Conservation (phyloP, 2,888 invertebrate species). For the Agrochola lychnidis region DNA sequence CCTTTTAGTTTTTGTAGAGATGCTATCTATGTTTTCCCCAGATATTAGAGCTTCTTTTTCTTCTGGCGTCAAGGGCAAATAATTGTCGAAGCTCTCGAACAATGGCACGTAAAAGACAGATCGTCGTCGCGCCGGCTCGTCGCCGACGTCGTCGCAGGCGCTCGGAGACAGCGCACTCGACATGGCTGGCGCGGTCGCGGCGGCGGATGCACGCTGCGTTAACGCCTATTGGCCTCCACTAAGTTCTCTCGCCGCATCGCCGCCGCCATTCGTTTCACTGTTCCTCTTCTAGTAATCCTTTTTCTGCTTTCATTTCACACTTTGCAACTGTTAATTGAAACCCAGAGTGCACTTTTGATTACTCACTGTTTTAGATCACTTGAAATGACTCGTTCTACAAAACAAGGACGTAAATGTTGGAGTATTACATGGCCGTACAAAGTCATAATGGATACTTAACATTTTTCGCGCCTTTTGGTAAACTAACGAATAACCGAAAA, state of each 20-base stretch:
- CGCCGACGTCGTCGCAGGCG: slow-evolving; percentile 80
- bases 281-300: slow-evolving; percentile 75
- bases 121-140: slow-evolving; percentile 91
- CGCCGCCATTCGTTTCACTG: slow-evolving; percentile 83
- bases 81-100: slow-evolving; percentile 91
- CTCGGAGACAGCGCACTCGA: slow-evolving; percentile 82
- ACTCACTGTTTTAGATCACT: slow-evolving; percentile 58
- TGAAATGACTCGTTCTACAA: slow-evolving; percentile 55
- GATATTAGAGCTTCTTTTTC: slow-evolving; percentile 87
- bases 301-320: slow-evolving; percentile 79
- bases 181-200: slow-evolving; percentile 74
- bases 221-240: slow-evolving; percentile 78
- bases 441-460: slow-evolving; percentile 29
- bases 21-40: slow-evolving; percentile 76
- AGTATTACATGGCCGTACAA: slow-evolving; percentile 68
- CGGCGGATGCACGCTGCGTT: slow-evolving; percentile 85
- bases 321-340: slow-evolving; percentile 74
- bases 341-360: slow-evolving; percentile 66
- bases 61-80: slow-evolving; percentile 88
- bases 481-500: slow-evolving; percentile 40
- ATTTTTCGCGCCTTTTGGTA: slow-evolving; percentile 35
- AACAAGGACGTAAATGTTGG: slow-evolving; percentile 69
- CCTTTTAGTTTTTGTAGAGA: slow-evolving; percentile 78
- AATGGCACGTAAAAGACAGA: slow-evolving; percentile 95
- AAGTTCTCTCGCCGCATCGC: slow-evolving; percentile 79